A percentile compares a stretch with the other conserved stretches of the same genome.
Conservation (phyloP, 2,888 invertebrate species). For the Chrysodeixis includens region DNA sequence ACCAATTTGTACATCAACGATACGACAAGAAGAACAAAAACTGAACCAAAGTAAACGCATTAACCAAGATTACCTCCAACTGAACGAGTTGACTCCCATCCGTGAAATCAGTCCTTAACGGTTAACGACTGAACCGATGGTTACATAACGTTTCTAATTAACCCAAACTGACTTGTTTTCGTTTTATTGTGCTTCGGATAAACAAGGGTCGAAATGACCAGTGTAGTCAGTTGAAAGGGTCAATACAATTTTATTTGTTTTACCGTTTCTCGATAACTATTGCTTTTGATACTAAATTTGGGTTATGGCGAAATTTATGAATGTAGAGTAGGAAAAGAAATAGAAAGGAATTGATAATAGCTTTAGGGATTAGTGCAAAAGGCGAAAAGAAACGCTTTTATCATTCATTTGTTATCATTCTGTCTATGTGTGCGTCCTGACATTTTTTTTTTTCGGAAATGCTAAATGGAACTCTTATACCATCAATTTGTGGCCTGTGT, state of each 20-base stretch:
- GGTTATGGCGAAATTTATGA: background rate
- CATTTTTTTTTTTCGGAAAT: too few relatives aligned
- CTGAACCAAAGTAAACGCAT: too few relatives aligned
- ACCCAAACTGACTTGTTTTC: conserved; percentile 41
- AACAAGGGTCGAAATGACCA: conserved; percentile 29
- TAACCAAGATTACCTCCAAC: background rate
- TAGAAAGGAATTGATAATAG: too few relatives aligned
- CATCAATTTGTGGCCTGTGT: too few relatives aligned
- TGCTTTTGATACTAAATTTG: conserved; percentile 16
- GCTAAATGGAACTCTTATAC: too few relatives aligned
- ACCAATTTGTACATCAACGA: too few relatives aligned
- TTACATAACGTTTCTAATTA: conserved; percentile 53
- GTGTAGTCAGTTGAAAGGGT: conserved; percentile 19
- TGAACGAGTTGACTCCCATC: background rate
- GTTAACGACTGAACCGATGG: conserved; percentile 21
- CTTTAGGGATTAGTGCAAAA: too few relatives aligned
- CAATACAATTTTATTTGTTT: conserved; percentile 1
- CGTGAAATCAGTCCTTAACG: conserved; percentile 6
- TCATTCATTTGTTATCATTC: too few relatives aligned
- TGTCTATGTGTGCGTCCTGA: too few relatives aligned
- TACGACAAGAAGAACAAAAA: too few relatives aligned
- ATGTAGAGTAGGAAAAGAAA: background rate
- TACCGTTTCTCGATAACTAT: conserved; percentile 1
- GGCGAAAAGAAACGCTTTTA: too few relatives aligned
- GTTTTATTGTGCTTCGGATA: conserved; percentile 44